Evolutionary conservation across 2,888 invertebrate genomes (phyloP).

Genomic region (Nephrotoma appendiculata): DNA sequence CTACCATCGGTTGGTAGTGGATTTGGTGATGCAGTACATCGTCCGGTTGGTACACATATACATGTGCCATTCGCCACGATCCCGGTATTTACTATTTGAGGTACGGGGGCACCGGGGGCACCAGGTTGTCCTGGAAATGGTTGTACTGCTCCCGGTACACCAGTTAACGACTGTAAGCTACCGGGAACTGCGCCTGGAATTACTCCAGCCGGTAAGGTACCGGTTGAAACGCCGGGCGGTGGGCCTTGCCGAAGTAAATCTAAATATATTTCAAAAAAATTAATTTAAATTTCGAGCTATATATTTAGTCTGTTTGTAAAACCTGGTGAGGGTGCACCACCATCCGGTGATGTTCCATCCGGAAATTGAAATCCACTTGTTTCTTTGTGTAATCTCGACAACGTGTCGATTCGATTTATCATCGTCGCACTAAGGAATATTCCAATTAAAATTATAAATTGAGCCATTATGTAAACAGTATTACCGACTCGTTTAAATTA

Average conservation of each 20-base stretch:
- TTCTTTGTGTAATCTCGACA: background rate
- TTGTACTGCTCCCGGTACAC: background rate
- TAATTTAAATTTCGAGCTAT: too few species aligned
- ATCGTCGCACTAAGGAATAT: background rate
- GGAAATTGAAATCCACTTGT: background rate
- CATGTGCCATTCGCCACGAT: constrained; percentile 15
- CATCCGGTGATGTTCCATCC: background rate
- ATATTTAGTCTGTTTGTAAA: background rate
- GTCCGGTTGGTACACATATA: constrained; percentile 27
- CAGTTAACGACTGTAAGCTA: background rate
- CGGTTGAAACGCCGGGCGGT: background rate
- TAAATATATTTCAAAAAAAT: background rate
- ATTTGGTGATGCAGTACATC: constrained; percentile 17
- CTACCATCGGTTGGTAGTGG: constrained; percentile 32
- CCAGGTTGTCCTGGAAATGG: background rate
- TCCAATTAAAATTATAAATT: background rate
- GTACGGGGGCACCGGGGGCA: background rate
- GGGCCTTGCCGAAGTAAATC: background rate
- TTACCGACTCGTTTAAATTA: background rate
- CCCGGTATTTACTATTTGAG: background rate
- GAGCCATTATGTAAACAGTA: background rate
- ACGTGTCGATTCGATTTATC: background rate
- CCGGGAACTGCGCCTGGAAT: background rate
- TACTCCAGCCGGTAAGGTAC: background rate
- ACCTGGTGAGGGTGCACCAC: background rate